phyloP scores from a whole-genome alignment of 2,888 invertebrate species.

The Protodeltote pygarga region DNA sequence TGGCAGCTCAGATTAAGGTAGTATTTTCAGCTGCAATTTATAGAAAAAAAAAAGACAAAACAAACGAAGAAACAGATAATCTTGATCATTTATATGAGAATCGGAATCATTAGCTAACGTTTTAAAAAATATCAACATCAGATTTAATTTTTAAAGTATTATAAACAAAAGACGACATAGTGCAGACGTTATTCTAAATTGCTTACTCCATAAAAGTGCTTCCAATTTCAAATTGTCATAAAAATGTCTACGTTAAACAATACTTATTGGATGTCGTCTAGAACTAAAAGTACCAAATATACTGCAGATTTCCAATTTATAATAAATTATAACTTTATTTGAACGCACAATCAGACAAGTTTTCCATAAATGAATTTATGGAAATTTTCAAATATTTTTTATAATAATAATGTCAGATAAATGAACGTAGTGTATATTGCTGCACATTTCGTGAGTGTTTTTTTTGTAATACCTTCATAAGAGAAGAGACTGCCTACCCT shows the following conservation, averaged over 20 bases:
- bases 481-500: no score
- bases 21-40: neutral
- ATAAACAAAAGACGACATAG: neutral
- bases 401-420: no score
- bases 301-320: conserved; percentile 17
- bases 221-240: conserved; percentile 32
- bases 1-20: no score
- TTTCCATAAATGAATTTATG: no score
- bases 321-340: conserved; percentile 27
- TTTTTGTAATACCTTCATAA: no score
- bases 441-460: no score
- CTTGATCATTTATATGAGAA: no score
- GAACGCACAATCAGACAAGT: conserved; percentile 4
- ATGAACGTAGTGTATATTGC: no score
- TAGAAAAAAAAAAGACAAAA: neutral
- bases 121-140: no score
- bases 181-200: conserved; percentile 8
- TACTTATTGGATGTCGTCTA: conserved; percentile 34
- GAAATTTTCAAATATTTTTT: conserved; percentile 8
- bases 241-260: conserved; percentile 40
- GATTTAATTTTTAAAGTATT: neutral
- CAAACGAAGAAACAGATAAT: neutral
- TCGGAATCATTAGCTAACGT: no score
- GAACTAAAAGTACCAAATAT: conserved; percentile 13
- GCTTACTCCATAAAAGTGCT: conserved; percentile 27